phyloP scores from a whole-genome alignment of 2,888 invertebrate genomes.

The Monochamus alternatus region DNA sequence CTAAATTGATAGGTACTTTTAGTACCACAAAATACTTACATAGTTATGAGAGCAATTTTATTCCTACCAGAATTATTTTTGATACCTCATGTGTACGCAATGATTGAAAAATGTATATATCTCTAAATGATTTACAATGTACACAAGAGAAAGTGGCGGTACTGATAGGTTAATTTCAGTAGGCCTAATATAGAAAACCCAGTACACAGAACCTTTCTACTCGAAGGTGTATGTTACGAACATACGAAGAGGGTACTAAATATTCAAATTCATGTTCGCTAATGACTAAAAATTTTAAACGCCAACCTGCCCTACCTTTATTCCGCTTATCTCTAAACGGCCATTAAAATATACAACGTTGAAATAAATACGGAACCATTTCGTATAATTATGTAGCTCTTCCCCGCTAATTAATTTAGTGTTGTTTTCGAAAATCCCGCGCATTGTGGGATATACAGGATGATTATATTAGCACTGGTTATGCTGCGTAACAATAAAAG shows the following conservation, averaged over 20 bases:
- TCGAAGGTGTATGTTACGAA: background rate
- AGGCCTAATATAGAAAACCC: too few relatives aligned
- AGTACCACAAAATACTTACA: too few relatives aligned
- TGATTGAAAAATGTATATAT: too few relatives aligned
- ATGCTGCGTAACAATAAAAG: too few relatives aligned
- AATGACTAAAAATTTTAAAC: background rate
- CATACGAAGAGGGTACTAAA: background rate
- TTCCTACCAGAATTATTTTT: background rate
- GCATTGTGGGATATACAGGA: background rate
- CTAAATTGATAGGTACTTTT: too few relatives aligned
- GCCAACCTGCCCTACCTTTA: background rate
- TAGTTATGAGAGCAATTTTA: too few relatives aligned
- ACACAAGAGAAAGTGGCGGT: background rate
- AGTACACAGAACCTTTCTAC: too few relatives aligned
- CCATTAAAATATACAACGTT: background rate
- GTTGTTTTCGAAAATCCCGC: background rate
- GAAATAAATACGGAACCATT: background rate
- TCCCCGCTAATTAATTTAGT: background rate
- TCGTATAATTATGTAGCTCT: background rate
- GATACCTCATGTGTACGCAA: too few relatives aligned
- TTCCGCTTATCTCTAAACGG: background rate
- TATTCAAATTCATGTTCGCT: background rate
- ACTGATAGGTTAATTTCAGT: too few relatives aligned
- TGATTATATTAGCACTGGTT: too few relatives aligned
- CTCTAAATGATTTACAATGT: background rate